Conservation (phyloP, 2,797 vertebrate species). For the Clarias platycephalus region DNA sequence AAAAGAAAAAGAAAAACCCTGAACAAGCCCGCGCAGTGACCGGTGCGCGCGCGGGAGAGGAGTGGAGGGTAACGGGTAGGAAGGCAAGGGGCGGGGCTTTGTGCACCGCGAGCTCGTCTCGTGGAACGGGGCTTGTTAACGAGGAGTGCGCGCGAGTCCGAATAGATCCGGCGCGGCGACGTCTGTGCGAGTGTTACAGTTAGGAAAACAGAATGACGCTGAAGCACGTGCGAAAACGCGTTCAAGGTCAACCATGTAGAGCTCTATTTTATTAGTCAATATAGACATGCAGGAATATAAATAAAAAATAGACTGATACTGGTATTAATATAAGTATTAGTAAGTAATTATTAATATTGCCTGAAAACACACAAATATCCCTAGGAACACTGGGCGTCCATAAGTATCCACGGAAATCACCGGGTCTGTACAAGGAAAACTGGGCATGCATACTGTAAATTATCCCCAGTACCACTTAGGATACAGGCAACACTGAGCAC, state of each 20-base stretch:
- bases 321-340: not conserved
- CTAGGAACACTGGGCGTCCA: not conserved
- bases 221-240: not conserved
- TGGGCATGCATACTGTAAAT: not conserved
- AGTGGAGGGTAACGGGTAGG: not conserved
- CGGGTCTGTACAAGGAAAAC: not conserved
- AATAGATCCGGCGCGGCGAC: not conserved
- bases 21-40: slow-evolving; percentile 9
- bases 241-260: not conserved
- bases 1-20: not conserved
- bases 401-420: not conserved
- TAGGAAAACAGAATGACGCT: not conserved
- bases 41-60: slow-evolving; percentile 37
- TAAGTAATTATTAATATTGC: not conserved
- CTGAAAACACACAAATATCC: not conserved
- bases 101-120: not conserved
- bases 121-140: not conserved
- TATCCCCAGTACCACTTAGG: not conserved
- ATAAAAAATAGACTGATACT: not conserved
- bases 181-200: not conserved
- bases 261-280: not conserved
- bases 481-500: accelerated
- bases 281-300: not conserved
- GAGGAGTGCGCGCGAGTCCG: not conserved
- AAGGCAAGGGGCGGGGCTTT: slow-evolving; percentile 16